These are phyloP conservation scores for Leucosticte australis DNA, from an alignment of 2,113 vertebrate genomes.

Conservation along the genomic window DNA sequence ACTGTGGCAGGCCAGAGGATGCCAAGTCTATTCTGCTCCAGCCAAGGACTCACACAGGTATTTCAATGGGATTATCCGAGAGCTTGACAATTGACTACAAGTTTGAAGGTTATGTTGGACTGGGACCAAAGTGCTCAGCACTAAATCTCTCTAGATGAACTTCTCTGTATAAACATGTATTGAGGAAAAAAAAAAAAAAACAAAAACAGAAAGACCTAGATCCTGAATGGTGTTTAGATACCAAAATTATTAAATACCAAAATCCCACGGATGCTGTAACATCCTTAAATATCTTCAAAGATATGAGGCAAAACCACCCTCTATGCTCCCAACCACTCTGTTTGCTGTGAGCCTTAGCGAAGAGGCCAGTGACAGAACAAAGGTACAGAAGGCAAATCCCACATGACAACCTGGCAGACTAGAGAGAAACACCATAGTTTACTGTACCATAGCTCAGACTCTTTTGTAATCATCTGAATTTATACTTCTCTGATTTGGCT, in stretches of 20 bases:
- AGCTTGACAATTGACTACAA: background rate
- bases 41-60: constrained; percentile 28
- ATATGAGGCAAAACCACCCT: background rate
- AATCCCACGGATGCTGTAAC: background rate
- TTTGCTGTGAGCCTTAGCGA: background rate
- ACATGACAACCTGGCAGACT: background rate
- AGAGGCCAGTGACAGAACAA: background rate
- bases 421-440: background rate
- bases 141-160: background rate
- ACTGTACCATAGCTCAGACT: background rate
- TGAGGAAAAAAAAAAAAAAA: background rate
- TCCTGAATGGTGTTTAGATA: background rate
- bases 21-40: constrained; percentile 9
- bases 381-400: background rate
- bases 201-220: background rate
- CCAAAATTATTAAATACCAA: background rate
- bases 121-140: background rate
- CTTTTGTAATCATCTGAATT: background rate
- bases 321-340: background rate
- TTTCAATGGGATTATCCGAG: background rate
- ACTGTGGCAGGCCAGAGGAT: background rate
- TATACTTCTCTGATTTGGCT: background rate
- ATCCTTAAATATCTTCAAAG: background rate
- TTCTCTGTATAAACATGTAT: background rate
- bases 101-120: constrained; percentile 7